Conservation (phyloP, 2,113 vertebrate species). For the Catharus minimus region DNA sequence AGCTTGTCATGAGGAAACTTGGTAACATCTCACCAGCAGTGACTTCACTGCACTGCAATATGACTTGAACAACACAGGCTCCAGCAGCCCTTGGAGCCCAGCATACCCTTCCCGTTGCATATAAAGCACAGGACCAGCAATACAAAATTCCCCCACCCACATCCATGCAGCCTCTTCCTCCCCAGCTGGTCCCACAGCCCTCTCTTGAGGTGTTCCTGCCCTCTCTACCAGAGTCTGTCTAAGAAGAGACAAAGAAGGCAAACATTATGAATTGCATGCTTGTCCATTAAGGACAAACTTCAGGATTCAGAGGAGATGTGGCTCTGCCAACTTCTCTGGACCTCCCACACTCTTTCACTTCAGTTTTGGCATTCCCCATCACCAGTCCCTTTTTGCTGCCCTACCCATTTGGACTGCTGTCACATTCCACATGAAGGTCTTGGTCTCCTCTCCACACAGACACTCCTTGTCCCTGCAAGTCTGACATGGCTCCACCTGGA, state of each 20-base stretch:
- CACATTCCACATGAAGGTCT: slow-evolving; percentile 79
- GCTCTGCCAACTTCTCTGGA: neutral
- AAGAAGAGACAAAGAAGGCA: neutral
- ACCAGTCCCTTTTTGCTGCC: neutral
- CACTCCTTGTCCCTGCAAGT: slow-evolving; percentile 65
- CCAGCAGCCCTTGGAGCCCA: neutral
- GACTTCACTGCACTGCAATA: neutral
- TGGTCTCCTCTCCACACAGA: slow-evolving; percentile 77
- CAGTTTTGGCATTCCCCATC: neutral
- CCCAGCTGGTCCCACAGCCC: neutral
- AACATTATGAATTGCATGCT: neutral
- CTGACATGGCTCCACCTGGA: slow-evolving; percentile 41
- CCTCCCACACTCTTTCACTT: neutral
- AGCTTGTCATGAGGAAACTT: neutral
- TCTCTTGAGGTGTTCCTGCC: neutral
- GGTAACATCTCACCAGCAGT: neutral
- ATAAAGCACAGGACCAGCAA: neutral
- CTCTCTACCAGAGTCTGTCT: neutral
- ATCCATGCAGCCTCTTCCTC: neutral
- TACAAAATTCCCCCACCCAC: neutral
- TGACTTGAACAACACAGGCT: neutral
- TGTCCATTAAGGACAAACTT: neutral
- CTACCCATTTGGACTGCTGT: slow-evolving; percentile 75
- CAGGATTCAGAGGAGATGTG: neutral
- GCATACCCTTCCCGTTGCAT: neutral